These are phyloP conservation scores for Tridacna crocea DNA, from an alignment of 2,888 invertebrate species.

Conservation along the genomic window DNA sequence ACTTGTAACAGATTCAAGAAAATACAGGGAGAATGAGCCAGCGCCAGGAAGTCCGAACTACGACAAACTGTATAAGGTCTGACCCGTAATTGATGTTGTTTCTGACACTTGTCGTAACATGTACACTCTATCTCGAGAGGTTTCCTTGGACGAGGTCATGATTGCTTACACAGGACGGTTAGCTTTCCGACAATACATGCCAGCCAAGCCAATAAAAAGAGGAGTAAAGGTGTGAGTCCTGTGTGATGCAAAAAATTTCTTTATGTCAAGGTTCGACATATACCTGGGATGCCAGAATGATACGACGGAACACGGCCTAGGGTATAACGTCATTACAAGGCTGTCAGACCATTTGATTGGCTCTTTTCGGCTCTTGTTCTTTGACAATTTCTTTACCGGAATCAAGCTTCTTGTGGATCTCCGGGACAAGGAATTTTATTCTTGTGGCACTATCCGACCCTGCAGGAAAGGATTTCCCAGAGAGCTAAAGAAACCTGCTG, in stretches of 20 bases:
- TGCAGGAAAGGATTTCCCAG: not conserved
- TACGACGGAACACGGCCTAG: not conserved
- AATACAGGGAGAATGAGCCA: not conserved
- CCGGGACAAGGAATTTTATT: not conserved
- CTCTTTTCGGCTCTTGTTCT: not conserved
- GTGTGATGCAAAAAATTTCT: not conserved
- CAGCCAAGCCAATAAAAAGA: slow-evolving; percentile 2
- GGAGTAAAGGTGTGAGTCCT: not conserved
- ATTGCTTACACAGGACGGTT: not conserved
- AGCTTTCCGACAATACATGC: not conserved
- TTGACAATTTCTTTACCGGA: slow-evolving; percentile 9
- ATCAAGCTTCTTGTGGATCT: slow-evolving; percentile 5
- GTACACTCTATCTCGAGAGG: not conserved
- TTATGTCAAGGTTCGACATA: not conserved
- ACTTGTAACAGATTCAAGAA: not conserved
- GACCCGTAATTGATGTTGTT: not conserved
- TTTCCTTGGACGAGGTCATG: not conserved
- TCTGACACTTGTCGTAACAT: not conserved
- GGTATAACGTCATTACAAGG: not conserved
- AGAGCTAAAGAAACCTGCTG: not conserved
- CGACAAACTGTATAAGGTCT: not conserved
- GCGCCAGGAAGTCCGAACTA: not conserved
- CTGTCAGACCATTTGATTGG: not conserved
- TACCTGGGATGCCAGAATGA: not conserved
- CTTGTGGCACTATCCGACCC: not conserved